These are phyloP conservation scores for Xestia sexstrigata DNA, from an alignment of 2,888 invertebrate species.

Conservation along the genomic window DNA sequence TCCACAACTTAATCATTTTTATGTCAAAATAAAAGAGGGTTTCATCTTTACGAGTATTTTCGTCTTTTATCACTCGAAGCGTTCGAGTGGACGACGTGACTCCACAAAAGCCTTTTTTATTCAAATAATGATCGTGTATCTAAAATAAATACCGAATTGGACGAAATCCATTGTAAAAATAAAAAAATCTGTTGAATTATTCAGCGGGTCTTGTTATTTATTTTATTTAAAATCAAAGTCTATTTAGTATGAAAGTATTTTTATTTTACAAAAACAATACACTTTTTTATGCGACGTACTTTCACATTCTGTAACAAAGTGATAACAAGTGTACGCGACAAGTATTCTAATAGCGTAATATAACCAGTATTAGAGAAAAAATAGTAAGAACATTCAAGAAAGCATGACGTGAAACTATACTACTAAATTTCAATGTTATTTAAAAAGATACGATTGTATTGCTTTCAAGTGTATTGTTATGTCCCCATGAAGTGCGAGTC, in stretches of 20 bases:
- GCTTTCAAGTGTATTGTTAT: not conserved
- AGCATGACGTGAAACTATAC: no score
- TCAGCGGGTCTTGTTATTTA: conserved; percentile 62
- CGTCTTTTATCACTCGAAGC: not conserved
- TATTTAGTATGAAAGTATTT: not conserved
- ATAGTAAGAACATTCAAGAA: not conserved
- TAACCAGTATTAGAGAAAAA: not conserved
- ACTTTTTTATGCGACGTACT: no score
- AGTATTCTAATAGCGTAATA: no score
- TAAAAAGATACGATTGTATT: not conserved
- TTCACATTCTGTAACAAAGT: not conserved
- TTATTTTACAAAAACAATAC: not conserved
- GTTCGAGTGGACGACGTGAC: conserved; percentile 1
- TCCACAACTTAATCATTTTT: conserved; percentile 6
- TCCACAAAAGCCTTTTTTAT: conserved; percentile 39
- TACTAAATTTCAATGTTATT: no score
- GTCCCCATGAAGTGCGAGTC: no score
- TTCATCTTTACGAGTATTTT: conserved; percentile 20
- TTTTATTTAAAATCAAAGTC: conserved; percentile 8
- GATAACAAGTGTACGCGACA: not conserved
- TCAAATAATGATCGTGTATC: conserved; percentile 22
- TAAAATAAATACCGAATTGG: conserved; percentile 45
- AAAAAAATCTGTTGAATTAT: conserved; percentile 67
- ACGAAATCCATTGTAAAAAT: conserved; percentile 50
- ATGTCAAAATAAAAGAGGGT: conserved; percentile 9